Evolutionary conservation across 2,888 invertebrate species (phyloP).

Genomic region (Beris morrisii): DNA sequence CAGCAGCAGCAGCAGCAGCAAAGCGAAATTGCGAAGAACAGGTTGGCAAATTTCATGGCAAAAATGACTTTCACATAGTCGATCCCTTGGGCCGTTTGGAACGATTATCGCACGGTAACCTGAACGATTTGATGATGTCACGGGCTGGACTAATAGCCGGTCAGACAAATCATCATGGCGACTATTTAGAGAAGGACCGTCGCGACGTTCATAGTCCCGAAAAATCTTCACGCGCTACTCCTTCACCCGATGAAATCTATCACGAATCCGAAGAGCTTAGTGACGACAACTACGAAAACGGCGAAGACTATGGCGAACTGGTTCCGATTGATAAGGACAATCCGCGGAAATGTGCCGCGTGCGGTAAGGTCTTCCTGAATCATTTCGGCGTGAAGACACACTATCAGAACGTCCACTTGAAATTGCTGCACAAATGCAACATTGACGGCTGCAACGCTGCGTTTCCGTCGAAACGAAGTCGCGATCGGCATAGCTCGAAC

Average conservation of each 20-base stretch:
- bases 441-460: slow-evolving; percentile 94
- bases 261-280: slow-evolving; percentile 61
- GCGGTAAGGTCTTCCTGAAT: slow-evolving; percentile 91
- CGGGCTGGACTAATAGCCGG: slow-evolving; percentile 47
- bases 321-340: slow-evolving; percentile 91
- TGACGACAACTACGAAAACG: slow-evolving; percentile 73
- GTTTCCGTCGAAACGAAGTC: slow-evolving; percentile 88
- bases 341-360: slow-evolving; percentile 86
- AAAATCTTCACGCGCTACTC: slow-evolving; percentile 58
- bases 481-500: slow-evolving; percentile 91
- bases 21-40: slow-evolving; percentile 38
- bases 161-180: neutral
- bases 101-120: slow-evolving; percentile 77
- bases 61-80: neutral
- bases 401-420: slow-evolving; percentile 93
- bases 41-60: slow-evolving; percentile 18
- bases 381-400: slow-evolving; percentile 92
- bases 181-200: slow-evolving; percentile 17
- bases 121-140: slow-evolving; percentile 60
- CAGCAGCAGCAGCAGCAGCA: neutral
- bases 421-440: slow-evolving; percentile 93
- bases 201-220: slow-evolving; percentile 61
- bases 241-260: slow-evolving; percentile 63
- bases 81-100: slow-evolving; percentile 75
- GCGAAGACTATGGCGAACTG: slow-evolving; percentile 67